Evolutionary conservation across 1,140 invertebrate species (phyloP).

Genomic region (Drosophila lacteicornis): DNA sequence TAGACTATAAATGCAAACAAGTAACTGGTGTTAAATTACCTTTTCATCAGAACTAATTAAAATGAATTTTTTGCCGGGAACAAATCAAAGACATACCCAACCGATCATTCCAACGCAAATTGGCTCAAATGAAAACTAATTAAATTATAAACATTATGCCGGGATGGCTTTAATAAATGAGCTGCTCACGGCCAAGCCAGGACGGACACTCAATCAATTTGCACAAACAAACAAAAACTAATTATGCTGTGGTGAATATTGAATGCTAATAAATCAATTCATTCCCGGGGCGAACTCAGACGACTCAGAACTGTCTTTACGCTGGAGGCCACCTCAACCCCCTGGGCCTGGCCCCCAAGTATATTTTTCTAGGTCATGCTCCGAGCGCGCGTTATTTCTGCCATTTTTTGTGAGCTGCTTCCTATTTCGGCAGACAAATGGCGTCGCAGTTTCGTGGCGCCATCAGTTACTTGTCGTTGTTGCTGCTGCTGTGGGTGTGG

Average conservation of each 20-base stretch:
- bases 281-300: slow-evolving; percentile 35
- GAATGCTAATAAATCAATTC: slow-evolving; percentile 74
- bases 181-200: slow-evolving; percentile 28
- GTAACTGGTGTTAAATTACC: slow-evolving; percentile 18
- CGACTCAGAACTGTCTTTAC: neutral
- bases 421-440: slow-evolving; percentile 74
- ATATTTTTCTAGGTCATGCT: slow-evolving; percentile 71
- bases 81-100: slow-evolving; percentile 22
- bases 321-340: slow-evolving; percentile 8
- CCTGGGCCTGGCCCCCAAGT: slow-evolving; percentile 1
- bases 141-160: slow-evolving; percentile 61
- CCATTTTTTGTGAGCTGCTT: slow-evolving; percentile 47
- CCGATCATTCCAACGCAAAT: slow-evolving; percentile 19
- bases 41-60: slow-evolving; percentile 30
- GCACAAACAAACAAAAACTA: slow-evolving; percentile 57
- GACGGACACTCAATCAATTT: slow-evolving; percentile 68
- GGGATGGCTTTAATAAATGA: slow-evolving; percentile 47
- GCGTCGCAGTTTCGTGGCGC: slow-evolving; percentile 75
- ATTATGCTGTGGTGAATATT: slow-evolving; percentile 64
- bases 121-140: slow-evolving; percentile 55
- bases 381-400: slow-evolving; percentile 23
- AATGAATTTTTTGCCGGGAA: slow-evolving; percentile 6
- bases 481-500: neutral
- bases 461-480: slow-evolving; percentile 35
- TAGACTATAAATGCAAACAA: neutral